Evolutionary conservation across 2,797 vertebrate genomes (phyloP).

Genomic region (Falco novaeseelandiae): DNA sequence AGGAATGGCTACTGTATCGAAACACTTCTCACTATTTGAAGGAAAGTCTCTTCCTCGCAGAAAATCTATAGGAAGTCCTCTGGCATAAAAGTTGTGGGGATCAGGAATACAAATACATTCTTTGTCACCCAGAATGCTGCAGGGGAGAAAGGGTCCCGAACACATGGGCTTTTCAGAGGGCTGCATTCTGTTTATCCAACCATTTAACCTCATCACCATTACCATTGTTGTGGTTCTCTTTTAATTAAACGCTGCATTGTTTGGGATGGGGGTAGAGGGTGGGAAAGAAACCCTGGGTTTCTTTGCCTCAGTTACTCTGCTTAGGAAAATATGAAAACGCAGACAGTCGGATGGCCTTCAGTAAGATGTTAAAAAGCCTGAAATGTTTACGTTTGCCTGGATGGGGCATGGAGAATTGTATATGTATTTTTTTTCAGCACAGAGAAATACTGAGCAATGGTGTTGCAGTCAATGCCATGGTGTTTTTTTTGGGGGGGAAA

Average conservation of each 20-base stretch:
- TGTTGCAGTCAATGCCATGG: neutral
- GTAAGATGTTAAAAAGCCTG: neutral
- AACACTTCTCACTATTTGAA: neutral
- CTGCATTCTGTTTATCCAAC: conserved; percentile 60
- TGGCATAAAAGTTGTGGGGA: conserved; percentile 27
- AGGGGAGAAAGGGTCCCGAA: neutral
- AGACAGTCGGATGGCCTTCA: neutral
- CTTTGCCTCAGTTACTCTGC: conserved; percentile 9
- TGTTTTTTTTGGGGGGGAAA: neutral
- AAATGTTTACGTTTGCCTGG: neutral
- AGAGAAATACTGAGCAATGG: neutral
- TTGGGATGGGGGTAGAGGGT: conserved; percentile 29
- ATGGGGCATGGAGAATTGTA: neutral
- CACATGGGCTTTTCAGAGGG: conserved; percentile 47
- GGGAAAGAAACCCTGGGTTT: conserved; percentile 35
- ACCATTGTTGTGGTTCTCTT: conserved; percentile 51
- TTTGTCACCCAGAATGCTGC: conserved; percentile 38
- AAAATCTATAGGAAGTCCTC: conserved; percentile 46
- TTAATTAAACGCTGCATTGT: conserved; percentile 54
- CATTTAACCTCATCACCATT: conserved; percentile 53
- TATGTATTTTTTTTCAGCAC: neutral
- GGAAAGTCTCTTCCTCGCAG: conserved; percentile 28
- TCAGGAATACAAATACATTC: conserved; percentile 27
- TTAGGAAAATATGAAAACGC: conserved; percentile 15
- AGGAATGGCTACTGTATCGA: neutral